Evolutionary conservation across 1,140 invertebrate genomes (phyloP), one percentile per base, ranked within the genome.

Genomic region (Drosophila erecta): DNA sequence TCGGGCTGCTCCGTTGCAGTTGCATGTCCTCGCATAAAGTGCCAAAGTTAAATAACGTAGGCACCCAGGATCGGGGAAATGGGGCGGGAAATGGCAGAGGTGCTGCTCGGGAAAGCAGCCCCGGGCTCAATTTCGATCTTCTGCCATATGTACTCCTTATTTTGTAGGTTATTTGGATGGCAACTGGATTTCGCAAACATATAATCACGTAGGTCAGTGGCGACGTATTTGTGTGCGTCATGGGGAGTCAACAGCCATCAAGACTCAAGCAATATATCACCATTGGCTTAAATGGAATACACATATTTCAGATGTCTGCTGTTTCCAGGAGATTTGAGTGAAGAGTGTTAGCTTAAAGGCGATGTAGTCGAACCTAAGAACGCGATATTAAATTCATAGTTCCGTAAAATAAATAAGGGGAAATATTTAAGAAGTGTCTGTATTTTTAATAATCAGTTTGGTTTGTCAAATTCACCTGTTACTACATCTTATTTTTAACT

Each of bases 1-100:
- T 87, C 37, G 65, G 75, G 67, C 43, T 70, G 67, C 66, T 70
- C 67, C 35, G 49, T 70, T 71, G 67, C 65, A 70, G 64, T 86
- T 86, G 79, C 83, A 85, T 81, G 83, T 81, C 60, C 74, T 79
- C 74, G 75, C 77, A 81, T 67, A 75, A 86, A 86, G 81, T 85
- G 81, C 75, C 83, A 87, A 87, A 81, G 73, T 86, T 85, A 77
- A 85, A 86, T 85, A 81, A 85, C 81, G 51, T 70, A 65, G 64
- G 57, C 77, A 67, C 70, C 67, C 44, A 35, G 22, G 43, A 24
- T 8, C 43, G n/a, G 47, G 22, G 22, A 47, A n/a, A 30, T 30
- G 7, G 37, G 11, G 10, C 24, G 15, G 20, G 7, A 8, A 40
- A 22, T 15, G n/a, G 15, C 27, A 2, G n/a, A 10, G 40, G 41